phyloP scores from a whole-genome alignment of 2,797 vertebrate genomes.

The Dromococcyx pavoninus region DNA sequence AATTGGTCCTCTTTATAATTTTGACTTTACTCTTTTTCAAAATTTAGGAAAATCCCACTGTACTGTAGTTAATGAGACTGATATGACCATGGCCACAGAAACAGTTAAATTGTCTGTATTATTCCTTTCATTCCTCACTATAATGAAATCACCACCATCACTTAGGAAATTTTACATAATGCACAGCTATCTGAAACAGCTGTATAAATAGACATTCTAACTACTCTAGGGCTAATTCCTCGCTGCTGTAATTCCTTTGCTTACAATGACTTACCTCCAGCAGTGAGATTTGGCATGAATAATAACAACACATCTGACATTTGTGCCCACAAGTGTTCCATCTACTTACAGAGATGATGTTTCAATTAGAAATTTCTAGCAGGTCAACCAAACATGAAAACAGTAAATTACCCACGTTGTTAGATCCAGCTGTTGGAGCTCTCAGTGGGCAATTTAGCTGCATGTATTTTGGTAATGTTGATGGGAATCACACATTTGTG shows the following conservation, averaged over 20 bases:
- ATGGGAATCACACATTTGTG: neutral
- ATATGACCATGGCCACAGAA: neutral
- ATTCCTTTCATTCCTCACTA: neutral
- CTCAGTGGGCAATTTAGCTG: neutral
- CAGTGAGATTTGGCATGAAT: neutral
- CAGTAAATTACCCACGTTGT: neutral
- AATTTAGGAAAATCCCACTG: neutral
- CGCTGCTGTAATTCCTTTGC: neutral
- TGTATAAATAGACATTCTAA: neutral
- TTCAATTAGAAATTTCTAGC: constrained; percentile 1
- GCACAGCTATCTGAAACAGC: neutral
- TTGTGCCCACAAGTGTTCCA: neutral
- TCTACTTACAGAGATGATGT: neutral
- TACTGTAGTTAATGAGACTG: neutral
- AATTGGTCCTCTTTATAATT: neutral
- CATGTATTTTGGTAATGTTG: neutral
- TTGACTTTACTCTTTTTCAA: neutral
- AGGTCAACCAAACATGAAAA: neutral
- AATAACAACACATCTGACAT: neutral
- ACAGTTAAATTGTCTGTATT: neutral
- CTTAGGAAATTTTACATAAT: neutral
- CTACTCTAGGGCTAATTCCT: neutral
- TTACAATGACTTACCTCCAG: neutral
- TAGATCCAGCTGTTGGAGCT: neutral
- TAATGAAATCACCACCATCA: neutral